Evolutionary conservation across 2,113 vertebrate genomes (phyloP).

Genomic region (Neolamprologus devosi): DNA sequence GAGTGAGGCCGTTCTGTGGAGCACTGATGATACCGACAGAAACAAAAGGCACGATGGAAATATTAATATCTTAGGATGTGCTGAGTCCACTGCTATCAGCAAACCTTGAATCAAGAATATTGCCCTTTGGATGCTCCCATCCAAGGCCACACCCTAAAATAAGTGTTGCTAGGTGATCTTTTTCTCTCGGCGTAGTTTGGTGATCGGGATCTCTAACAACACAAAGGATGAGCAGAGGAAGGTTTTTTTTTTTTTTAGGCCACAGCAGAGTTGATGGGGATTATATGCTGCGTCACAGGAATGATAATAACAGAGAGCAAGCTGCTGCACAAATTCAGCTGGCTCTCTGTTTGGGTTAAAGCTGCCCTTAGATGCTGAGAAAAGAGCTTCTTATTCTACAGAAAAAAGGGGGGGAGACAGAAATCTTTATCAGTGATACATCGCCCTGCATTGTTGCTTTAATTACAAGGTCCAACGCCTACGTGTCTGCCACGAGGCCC

Average conservation of each 20-base stretch:
- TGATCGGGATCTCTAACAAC: neutral
- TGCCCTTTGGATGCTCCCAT: neutral
- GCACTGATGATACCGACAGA: neutral
- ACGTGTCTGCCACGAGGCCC: neutral
- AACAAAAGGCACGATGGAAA: neutral
- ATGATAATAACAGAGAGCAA: conserved; percentile 35
- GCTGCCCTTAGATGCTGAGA: neutral
- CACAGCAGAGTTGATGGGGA: neutral
- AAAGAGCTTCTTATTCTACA: neutral
- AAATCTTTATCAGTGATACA: neutral
- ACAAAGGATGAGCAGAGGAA: neutral
- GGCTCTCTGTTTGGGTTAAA: neutral
- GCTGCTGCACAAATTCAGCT: neutral
- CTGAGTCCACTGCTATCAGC: neutral
- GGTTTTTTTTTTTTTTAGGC: neutral
- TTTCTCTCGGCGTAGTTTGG: neutral
- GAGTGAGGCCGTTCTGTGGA: neutral
- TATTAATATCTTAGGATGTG: neutral
- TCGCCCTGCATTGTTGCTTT: neutral
- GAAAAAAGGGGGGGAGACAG: neutral
- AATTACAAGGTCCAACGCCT: conserved; percentile 30
- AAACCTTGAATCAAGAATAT: neutral
- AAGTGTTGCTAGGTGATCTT: neutral
- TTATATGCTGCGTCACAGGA: conserved; percentile 13
- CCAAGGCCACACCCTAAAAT: neutral